Percentiles rank a stretch among this genome's conserved stretches.
Evolutionary conservation across 2,888 invertebrate genomes (phyloP).

Genomic region (Torymus auratus): DNA sequence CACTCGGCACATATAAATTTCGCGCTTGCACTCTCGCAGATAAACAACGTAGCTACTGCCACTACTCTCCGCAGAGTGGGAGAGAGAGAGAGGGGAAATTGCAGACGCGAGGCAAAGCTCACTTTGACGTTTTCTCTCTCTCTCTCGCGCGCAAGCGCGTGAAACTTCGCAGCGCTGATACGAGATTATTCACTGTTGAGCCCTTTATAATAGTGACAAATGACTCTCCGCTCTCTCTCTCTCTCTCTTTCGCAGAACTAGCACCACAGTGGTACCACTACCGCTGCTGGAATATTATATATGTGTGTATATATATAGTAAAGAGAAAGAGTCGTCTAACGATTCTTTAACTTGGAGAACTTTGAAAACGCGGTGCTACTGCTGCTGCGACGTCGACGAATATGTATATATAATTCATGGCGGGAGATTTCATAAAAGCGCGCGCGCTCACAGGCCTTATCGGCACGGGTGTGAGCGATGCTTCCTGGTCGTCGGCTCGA

Average conservation of each 20-base stretch:
- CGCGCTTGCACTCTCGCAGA: too few species aligned
- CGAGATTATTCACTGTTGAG: conserved; percentile 50
- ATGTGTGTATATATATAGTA: too few species aligned
- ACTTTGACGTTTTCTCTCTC: not conserved
- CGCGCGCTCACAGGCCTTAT: conserved; percentile 17
- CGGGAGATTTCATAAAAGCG: conserved; percentile 46
- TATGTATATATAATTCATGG: conserved; percentile 48
- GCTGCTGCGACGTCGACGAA: not conserved
- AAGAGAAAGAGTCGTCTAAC: conserved; percentile 60
- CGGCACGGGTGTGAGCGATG: conserved; percentile 21
- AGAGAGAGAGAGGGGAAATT: not conserved
- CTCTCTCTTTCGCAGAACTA: not conserved
- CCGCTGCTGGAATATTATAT: too few species aligned
- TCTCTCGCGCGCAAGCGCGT: not conserved
- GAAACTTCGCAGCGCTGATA: conserved; percentile 23
- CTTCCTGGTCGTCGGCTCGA: too few species aligned
- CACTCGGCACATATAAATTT: too few species aligned
- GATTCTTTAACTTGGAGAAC: conserved; percentile 68
- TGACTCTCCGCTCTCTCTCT: conserved; percentile 57
- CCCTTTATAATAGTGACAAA: conserved; percentile 74
- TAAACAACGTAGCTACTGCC: too few species aligned
- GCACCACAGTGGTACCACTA: not conserved
- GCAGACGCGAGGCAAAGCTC: not conserved
- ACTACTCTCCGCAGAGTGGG: too few species aligned
- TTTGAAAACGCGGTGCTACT: conserved; percentile 31